Conservation (phyloP, 2,113 vertebrate species). For the Hoplias malabaricus region DNA sequence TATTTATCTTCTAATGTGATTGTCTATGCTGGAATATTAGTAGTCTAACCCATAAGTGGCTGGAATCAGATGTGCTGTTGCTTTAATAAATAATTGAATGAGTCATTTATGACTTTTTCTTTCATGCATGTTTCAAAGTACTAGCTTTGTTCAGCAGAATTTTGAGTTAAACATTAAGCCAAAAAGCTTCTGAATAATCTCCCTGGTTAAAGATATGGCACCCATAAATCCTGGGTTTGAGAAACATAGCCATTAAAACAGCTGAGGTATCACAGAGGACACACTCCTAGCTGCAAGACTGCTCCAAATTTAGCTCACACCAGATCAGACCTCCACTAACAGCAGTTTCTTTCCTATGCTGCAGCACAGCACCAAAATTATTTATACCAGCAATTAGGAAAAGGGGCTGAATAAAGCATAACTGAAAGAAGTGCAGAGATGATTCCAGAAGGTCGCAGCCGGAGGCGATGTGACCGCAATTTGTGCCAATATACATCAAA, state of each 20-base stretch:
- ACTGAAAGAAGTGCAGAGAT: background rate
- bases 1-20: background rate
- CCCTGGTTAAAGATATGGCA: slow-evolving; percentile 21
- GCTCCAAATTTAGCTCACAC: slow-evolving; percentile 34
- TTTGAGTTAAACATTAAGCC: slow-evolving; percentile 19
- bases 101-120: background rate
- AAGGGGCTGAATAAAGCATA: slow-evolving; percentile 7
- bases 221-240: slow-evolving; percentile 38
- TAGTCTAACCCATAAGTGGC: background rate
- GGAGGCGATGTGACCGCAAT: background rate
- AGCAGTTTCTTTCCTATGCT: slow-evolving; percentile 27
- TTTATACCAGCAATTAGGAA: slow-evolving; percentile 11
- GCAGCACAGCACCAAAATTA: slow-evolving; percentile 15
- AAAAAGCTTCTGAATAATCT: slow-evolving; percentile 17
- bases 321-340: slow-evolving; percentile 24
- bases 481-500: background rate
- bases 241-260: slow-evolving; percentile 44
- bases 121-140: background rate
- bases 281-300: slow-evolving; percentile 28
- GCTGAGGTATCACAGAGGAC: slow-evolving; percentile 45
- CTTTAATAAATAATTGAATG: background rate
- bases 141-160: background rate
- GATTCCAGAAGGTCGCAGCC: background rate
- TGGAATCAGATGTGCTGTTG: background rate
- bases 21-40: background rate